Base-by-base conservation (phyloP, 2,888 invertebrate species). In the Conops quadrifasciatus region DNA sequence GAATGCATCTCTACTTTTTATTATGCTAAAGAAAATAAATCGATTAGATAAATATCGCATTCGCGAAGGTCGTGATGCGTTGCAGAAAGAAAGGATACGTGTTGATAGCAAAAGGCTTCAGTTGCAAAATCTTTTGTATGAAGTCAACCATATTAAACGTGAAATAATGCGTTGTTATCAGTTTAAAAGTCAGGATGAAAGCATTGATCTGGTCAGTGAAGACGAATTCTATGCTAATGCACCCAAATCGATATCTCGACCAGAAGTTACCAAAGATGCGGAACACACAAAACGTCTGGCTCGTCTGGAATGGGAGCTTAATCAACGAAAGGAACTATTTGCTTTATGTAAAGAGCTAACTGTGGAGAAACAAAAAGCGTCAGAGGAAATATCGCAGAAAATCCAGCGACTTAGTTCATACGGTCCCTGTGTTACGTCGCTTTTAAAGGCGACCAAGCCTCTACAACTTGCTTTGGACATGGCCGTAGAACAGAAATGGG, bases 141-240 rank as follows among this genome's bases (percentile, higher is more conserved):
- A 98, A 88, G 92, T 94, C 11, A 93, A 95, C 82, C 96, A 98
- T 87, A 88, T 98, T 24, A 93, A 95, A 77, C 95, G 95, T 78
- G 97, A 98, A 89, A 95, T 96, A n/a, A 91, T 93, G 24, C 95
- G 96, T 81, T 97, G 97, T 82, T 89, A 96, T 72, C 95, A 97
- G 82, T 97, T 97, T 83, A 97, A 95, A 83, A 97, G 97, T 13
- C 94, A 95, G 84, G 96, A 97, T 89, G 95, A 97, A 86, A 93
- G 93, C 81, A 95, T 98, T 79, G 93, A 96, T 80, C 88, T 98
- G 65, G 93, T 98, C 1, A 86, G 94, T 0, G 88, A 93, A 66
- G 92, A 93, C 71, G 93, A 95, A 80, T 97, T 97, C 84, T 93
- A 92, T 80, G 88, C 88, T 78, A 90, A 92, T 83, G 76, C 76